phyloP scores from a whole-genome alignment of 2,888 invertebrate genomes.

The Parelbella ahira region DNA sequence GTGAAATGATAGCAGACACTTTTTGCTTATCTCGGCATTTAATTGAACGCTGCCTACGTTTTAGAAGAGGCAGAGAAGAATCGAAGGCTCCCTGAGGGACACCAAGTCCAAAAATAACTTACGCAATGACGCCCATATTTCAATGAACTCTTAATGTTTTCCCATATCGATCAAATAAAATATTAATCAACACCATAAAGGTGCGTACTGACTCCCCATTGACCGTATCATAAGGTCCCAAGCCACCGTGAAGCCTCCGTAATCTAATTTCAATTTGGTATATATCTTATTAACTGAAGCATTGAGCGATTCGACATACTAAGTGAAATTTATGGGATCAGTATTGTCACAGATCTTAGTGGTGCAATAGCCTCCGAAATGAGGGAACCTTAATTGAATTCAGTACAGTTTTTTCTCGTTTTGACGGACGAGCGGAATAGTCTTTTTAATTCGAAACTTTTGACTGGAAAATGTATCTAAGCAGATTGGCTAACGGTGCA shows the following conservation, averaged over 20 bases:
- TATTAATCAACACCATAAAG: constrained; percentile 68
- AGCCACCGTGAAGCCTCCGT: constrained; percentile 64
- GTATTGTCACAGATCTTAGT: constrained; percentile 60
- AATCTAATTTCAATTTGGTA: constrained; percentile 76
- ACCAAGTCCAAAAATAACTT: constrained; percentile 27
- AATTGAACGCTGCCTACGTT: constrained; percentile 43
- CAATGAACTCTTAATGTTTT: constrained; percentile 41
- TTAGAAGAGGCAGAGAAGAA: constrained; percentile 17
- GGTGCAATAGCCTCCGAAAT: constrained; percentile 60
- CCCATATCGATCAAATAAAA: constrained; percentile 61
- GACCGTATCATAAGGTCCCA: constrained; percentile 68
- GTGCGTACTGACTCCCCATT: constrained; percentile 64
- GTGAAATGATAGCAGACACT: constrained; percentile 51
- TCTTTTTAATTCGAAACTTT: constrained; percentile 35
- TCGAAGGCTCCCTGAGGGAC: constrained; percentile 27
- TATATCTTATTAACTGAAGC: constrained; percentile 59
- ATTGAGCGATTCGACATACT: constrained; percentile 62
- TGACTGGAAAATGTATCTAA: constrained; percentile 32
- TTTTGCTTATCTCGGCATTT: constrained; percentile 55
- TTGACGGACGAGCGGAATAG: constrained; percentile 45
- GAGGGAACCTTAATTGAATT: constrained; percentile 71
- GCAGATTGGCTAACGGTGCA: constrained; percentile 35
- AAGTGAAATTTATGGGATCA: constrained; percentile 56
- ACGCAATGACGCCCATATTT: constrained; percentile 38
- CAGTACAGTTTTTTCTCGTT: constrained; percentile 49